Percentiles rank a stretch among this genome's conserved stretches.
These are phyloP conservation scores for Rhinoraja longicauda DNA, from an alignment of 2,797 vertebrate genomes.

Conservation along the genomic window DNA sequence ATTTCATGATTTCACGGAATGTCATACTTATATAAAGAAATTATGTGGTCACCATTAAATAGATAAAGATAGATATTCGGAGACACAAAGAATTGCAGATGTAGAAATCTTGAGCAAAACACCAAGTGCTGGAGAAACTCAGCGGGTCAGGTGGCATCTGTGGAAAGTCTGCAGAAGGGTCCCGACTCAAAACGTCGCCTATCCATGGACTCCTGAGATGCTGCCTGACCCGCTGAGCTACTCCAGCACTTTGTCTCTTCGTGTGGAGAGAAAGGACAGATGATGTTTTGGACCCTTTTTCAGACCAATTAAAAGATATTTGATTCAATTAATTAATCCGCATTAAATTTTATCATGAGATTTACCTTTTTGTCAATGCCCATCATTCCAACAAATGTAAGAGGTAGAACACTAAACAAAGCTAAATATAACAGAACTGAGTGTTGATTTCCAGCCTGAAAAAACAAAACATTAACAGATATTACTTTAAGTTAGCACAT, in stretches of 20 bases:
- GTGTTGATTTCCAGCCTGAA: constrained; percentile 67
- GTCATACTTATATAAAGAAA: background rate
- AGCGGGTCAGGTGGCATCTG: too few relatives aligned
- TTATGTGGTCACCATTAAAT: background rate
- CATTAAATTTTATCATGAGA: background rate
- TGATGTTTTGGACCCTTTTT: background rate
- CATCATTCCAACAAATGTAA: constrained; percentile 77
- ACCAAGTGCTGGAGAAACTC: too few relatives aligned
- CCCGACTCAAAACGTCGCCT: too few relatives aligned
- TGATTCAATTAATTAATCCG: background rate
- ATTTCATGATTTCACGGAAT: constrained; percentile 1
- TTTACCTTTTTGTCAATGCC: constrained; percentile 84
- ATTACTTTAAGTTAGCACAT: background rate
- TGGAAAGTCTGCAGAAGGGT: too few relatives aligned
- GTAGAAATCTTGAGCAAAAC: too few relatives aligned
- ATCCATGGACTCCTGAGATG: too few relatives aligned
- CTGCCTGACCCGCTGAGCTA: too few relatives aligned
- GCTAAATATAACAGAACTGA: constrained; percentile 74
- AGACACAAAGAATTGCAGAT: too few relatives aligned
- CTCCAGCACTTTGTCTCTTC: too few relatives aligned
- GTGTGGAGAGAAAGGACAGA: background rate
- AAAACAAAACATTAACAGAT: constrained; percentile 41
- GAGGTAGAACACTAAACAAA: constrained; percentile 79
- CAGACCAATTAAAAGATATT: too few relatives aligned
- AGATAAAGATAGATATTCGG: too few relatives aligned